phyloP scores from a whole-genome alignment of 2,797 vertebrate species.

The Leucoraja ocellata region DNA sequence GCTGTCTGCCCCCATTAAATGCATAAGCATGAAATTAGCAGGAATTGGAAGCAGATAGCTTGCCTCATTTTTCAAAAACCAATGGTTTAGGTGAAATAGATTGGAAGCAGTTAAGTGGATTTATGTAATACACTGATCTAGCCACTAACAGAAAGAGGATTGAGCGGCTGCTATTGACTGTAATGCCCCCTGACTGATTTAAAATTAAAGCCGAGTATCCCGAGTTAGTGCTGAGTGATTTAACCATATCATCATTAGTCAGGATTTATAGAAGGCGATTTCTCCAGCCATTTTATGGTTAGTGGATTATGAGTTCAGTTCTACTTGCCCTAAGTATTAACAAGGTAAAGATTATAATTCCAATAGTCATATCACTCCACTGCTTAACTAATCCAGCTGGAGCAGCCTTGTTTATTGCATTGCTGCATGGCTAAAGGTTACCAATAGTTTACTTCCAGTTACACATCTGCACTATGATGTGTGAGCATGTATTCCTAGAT shows the following conservation, averaged over 20 bases:
- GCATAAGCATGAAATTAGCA: conserved; percentile 31
- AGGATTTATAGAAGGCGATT: conserved; percentile 35
- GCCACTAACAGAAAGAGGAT: conserved; percentile 35
- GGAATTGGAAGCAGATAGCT: conserved; percentile 30
- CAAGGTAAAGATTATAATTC: conserved; percentile 31
- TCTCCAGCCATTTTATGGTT: conserved; percentile 36
- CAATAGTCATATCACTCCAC: neutral
- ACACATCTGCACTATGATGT: neutral
- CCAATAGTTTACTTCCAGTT: neutral
- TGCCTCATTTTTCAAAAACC: conserved; percentile 34
- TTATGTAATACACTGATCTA: conserved; percentile 37
- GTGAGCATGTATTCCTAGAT: neutral
- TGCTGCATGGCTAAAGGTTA: neutral
- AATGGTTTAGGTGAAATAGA: conserved; percentile 27
- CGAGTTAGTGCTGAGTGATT: conserved; percentile 31
- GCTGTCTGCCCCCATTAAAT: conserved; percentile 28
- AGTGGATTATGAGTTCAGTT: conserved; percentile 32
- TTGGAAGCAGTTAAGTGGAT: conserved; percentile 39
- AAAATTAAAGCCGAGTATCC: conserved; percentile 32
- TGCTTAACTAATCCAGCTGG: neutral
- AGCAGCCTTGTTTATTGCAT: neutral
- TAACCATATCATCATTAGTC: conserved; percentile 28
- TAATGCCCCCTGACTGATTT: conserved; percentile 35
- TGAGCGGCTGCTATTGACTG: conserved; percentile 33
- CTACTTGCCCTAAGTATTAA: conserved; percentile 19